These are phyloP conservation scores for Heliconius himera DNA, from an alignment of 1,140 invertebrate genomes.

Conservation along the genomic window DNA sequence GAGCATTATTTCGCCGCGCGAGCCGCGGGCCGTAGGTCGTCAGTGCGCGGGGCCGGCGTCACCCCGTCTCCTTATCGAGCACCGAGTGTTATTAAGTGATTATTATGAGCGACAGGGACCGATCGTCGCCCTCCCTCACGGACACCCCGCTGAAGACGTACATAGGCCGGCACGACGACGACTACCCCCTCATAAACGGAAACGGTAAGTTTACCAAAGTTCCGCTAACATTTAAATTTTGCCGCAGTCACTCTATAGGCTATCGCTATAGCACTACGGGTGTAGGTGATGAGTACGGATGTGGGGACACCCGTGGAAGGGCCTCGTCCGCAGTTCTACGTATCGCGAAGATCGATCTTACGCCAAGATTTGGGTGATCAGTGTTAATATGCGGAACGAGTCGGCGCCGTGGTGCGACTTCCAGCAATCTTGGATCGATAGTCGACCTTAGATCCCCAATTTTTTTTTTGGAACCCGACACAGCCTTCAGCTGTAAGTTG, in stretches of 20 bases:
- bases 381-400: constrained; percentile 28
- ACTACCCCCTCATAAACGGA: constrained; percentile 88
- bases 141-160: constrained; percentile 90
- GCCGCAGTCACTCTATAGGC: constrained; percentile 6
- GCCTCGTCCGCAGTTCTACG: neutral
- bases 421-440: constrained; percentile 71
- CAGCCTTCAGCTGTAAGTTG: neutral
- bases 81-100: constrained; percentile 69
- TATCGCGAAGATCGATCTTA: constrained; percentile 4
- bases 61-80: constrained; percentile 65
- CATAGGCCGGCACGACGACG: constrained; percentile 88
- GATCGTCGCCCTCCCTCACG: constrained; percentile 89
- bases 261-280: neutral
- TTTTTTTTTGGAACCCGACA: neutral
- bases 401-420: constrained; percentile 48
- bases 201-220: constrained; percentile 84
- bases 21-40: constrained; percentile 77
- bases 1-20: constrained; percentile 63
- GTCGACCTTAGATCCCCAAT: constrained; percentile 54
- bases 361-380: constrained; percentile 10
- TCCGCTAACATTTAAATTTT: constrained; percentile 17
- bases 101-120: constrained; percentile 89
- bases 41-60: constrained; percentile 74
- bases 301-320: neutral
- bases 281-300: neutral